These are phyloP conservation scores for Sciurus niger DNA, from an alignment of 2,113 vertebrate genomes.

Conservation along the genomic window DNA sequence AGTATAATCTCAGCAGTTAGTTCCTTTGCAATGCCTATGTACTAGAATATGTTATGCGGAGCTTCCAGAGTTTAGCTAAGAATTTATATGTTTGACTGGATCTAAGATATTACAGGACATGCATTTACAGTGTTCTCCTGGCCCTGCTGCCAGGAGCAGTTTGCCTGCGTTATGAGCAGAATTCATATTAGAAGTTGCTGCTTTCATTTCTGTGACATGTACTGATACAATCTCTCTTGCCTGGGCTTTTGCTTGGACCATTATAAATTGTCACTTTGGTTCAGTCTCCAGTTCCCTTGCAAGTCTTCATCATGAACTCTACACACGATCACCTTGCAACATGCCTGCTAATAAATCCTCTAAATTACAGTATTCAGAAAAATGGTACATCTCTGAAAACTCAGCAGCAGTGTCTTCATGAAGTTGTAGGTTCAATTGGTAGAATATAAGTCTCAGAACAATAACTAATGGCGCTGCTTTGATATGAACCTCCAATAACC, in stretches of 20 bases:
- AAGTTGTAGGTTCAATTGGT: neutral
- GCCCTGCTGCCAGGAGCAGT: neutral
- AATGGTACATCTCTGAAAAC: constrained; percentile 60
- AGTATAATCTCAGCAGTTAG: neutral
- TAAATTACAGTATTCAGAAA: constrained; percentile 69
- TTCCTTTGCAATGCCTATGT: constrained; percentile 39
- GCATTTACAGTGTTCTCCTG: constrained; percentile 36
- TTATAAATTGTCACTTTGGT: constrained; percentile 70
- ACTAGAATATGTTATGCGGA: constrained; percentile 3
- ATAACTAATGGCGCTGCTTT: constrained; percentile 11
- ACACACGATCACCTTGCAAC: constrained; percentile 48
- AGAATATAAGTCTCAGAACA: constrained; percentile 67
- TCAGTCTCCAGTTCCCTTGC: neutral
- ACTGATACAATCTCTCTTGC: constrained; percentile 8
- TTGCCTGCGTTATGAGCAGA: neutral
- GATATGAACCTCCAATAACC: constrained; percentile 53
- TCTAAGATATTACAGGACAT: constrained; percentile 12
- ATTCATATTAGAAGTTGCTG: constrained; percentile 19
- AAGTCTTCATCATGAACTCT: constrained; percentile 62
- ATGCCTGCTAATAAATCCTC: constrained; percentile 71
- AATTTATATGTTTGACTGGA: constrained; percentile 53
- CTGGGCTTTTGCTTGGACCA: neutral
- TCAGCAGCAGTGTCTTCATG: neutral
- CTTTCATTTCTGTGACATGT: constrained; percentile 59
- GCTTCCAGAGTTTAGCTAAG: constrained; percentile 39